phyloP scores from a whole-genome alignment of 2,888 invertebrate species.

The Andrena minutula region DNA sequence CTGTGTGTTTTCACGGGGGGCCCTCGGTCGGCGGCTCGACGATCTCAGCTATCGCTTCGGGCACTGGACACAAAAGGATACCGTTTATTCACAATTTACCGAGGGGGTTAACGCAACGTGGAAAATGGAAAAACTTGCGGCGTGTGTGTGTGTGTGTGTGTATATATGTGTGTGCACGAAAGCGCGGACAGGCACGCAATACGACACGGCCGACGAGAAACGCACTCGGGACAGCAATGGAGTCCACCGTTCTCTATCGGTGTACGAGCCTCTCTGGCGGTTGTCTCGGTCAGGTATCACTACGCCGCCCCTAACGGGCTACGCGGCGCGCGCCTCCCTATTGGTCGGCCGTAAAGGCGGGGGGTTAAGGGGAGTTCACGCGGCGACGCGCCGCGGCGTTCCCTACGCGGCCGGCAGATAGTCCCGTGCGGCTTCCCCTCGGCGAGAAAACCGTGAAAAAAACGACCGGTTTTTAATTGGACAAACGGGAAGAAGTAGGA shows the following conservation, averaged over 20 bases:
- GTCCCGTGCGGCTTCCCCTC: constrained; percentile 75
- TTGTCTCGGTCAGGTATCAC: constrained; percentile 75
- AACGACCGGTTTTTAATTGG: constrained; percentile 67
- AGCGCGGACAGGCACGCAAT: constrained; percentile 67
- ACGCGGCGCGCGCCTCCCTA: constrained; percentile 82
- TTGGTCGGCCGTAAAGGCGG: constrained; percentile 53
- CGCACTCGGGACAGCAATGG: constrained; percentile 83
- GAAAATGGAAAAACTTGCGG: constrained; percentile 47
- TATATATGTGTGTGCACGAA: constrained; percentile 53
- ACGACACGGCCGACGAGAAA: constrained; percentile 82
- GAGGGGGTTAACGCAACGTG: constrained; percentile 19
- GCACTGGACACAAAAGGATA: constrained; percentile 68
- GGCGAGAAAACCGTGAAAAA: constrained; percentile 60
- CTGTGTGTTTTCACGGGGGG: constrained; percentile 31
- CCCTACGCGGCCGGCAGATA: constrained; percentile 78
- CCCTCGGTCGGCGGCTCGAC: constrained; percentile 53
- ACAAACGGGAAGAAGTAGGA: constrained; percentile 57
- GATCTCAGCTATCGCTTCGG: constrained; percentile 46
- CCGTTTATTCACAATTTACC: constrained; percentile 56
- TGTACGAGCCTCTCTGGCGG: constrained; percentile 73
- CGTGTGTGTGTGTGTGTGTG: background rate
- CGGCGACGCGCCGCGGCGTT: constrained; percentile 74
- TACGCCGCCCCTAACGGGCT: constrained; percentile 86
- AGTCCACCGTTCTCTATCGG: constrained; percentile 75
- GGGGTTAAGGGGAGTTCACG: constrained; percentile 64